phyloP scores from a whole-genome alignment of 2,113 vertebrate species.

The Hyaena hyaena region DNA sequence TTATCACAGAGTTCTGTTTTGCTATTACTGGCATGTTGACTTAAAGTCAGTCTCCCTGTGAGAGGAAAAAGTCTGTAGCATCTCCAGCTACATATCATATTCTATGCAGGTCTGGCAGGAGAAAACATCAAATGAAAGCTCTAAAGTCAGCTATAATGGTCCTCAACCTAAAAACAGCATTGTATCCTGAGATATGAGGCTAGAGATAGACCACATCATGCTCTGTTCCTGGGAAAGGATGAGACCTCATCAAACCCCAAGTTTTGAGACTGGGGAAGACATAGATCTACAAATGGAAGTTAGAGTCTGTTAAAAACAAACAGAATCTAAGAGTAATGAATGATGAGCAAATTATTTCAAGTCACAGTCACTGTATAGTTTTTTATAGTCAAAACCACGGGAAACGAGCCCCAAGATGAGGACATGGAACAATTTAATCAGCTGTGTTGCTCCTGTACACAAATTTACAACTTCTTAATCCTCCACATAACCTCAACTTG shows the following conservation, averaged over 20 bases:
- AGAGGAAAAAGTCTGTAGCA: background rate
- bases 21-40: background rate
- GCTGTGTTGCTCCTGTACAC: no score
- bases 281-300: background rate
- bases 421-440: background rate
- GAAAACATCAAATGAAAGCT: background rate
- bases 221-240: background rate
- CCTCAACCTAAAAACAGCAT: background rate
- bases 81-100: background rate
- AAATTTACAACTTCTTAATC: background rate
- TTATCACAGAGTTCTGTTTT: background rate
- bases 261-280: background rate
- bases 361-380: no score
- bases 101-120: background rate
- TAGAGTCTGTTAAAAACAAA: background rate
- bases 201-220: no score
- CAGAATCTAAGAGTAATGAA: background rate
- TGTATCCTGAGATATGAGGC: no score
- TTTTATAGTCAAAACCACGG: background rate
- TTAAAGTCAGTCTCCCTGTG: background rate
- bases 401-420: background rate
- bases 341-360: background rate
- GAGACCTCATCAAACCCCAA: background rate
- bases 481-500: background rate
- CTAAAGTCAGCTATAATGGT: background rate